A percentile compares a stretch with the other conserved stretches of the same genome.
phyloP scores from a whole-genome alignment of 2,797 vertebrate species.

The Semaprochilodus insignis region DNA sequence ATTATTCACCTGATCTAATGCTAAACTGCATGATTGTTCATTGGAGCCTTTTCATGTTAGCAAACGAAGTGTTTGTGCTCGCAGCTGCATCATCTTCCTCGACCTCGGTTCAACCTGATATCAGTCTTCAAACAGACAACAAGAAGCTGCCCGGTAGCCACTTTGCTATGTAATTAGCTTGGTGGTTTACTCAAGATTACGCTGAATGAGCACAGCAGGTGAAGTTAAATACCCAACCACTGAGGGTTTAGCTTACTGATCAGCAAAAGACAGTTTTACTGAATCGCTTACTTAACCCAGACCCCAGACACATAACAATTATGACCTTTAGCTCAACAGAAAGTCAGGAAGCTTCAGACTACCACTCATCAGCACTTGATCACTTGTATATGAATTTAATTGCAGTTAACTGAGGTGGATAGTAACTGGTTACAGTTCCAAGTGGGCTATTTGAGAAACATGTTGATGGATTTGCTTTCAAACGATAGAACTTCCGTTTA shows the following conservation, averaged over 20 bases:
- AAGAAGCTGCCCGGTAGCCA: constrained; percentile 10
- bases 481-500: too few species aligned
- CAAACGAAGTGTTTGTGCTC: background rate
- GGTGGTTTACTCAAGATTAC: background rate
- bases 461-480: too few species aligned
- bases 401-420: background rate
- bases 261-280: background rate
- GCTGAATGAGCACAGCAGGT: constrained; percentile 5
- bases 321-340: background rate
- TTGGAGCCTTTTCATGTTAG: background rate
- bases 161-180: constrained; percentile 20
- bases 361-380: background rate
- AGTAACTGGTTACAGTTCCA: too few species aligned
- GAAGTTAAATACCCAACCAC: background rate
- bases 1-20: background rate
- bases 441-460: too few species aligned
- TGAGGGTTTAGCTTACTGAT: background rate
- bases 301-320: background rate
- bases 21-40: background rate
- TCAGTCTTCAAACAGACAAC: background rate
- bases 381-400: background rate
- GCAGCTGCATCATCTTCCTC: constrained; percentile 6
- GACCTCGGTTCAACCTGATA: background rate
- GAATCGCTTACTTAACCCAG: background rate
- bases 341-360: background rate